Percentiles rank a stretch among this genome's conserved stretches.
Evolutionary conservation across 2,888 invertebrate species (phyloP).

Genomic region (Cryptocephalus primarius): DNA sequence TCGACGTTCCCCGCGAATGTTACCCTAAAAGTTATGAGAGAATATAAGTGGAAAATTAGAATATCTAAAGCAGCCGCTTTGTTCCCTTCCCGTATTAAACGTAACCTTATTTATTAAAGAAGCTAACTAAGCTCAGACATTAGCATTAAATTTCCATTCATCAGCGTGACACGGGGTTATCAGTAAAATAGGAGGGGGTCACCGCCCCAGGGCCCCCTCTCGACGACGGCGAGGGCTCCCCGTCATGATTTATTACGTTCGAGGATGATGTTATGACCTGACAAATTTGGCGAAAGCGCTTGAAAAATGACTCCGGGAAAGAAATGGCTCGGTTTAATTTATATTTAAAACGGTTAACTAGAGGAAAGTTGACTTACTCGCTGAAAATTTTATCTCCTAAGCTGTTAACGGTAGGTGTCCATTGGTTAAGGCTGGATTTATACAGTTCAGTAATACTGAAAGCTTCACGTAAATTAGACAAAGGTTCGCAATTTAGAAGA

Average conservation of each 20-base stretch:
- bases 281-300: neutral
- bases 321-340: no score
- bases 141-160: conserved; percentile 37
- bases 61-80: conserved; percentile 30
- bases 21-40: conserved; percentile 25
- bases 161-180: conserved; percentile 38
- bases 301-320: neutral
- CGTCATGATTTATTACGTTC: conserved; percentile 1
- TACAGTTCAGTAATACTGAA: no score
- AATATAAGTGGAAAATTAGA: conserved; percentile 31
- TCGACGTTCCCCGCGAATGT: conserved; percentile 9
- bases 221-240: conserved; percentile 14
- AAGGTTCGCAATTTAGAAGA: no score
- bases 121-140: conserved; percentile 32
- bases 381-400: no score
- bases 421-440: no score
- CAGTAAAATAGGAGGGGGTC: conserved; percentile 34
- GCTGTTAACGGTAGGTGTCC: no score
- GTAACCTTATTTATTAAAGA: conserved; percentile 35
- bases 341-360: no score
- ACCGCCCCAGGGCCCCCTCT: conserved; percentile 22
- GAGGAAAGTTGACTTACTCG: no score
- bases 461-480: no score
- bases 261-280: neutral
- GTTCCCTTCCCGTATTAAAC: conserved; percentile 29